Conservation (phyloP, 2,113 vertebrate genomes). For the Solenodon paradoxus region DNA sequence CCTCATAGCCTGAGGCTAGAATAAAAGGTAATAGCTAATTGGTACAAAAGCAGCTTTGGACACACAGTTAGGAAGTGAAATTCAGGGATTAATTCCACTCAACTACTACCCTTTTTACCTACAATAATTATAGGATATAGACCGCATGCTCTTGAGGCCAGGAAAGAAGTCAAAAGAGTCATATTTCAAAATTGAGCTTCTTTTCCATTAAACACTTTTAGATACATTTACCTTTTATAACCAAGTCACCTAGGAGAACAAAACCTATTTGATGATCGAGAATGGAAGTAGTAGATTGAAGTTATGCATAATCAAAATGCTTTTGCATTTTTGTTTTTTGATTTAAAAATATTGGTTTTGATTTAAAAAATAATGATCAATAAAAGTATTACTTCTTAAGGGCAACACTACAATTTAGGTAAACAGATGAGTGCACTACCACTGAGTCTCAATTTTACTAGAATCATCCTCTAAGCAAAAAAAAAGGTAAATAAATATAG, state of each 20-base stretch:
- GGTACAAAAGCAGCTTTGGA: constrained; percentile 60
- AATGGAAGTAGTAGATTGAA: background rate
- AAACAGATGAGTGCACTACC: background rate
- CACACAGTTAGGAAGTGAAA: constrained; percentile 55
- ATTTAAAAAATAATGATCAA: background rate
- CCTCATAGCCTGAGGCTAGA: constrained; percentile 69
- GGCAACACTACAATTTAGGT: background rate
- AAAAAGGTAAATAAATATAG: background rate
- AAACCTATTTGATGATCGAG: constrained; percentile 17
- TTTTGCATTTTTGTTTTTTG: background rate
- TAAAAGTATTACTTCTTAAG: background rate
- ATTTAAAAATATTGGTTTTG: constrained; percentile 8
- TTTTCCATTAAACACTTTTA: background rate
- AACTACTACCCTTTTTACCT: constrained; percentile 57
- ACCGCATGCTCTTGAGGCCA: constrained; percentile 41
- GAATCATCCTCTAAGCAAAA: background rate
- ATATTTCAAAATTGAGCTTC: constrained; percentile 13
- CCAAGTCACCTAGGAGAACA: background rate
- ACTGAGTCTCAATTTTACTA: background rate
- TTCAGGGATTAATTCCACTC: constrained; percentile 61
- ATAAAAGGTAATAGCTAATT: constrained; percentile 81
- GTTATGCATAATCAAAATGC: background rate
- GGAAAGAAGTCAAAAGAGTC: background rate
- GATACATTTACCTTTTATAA: constrained; percentile 36
- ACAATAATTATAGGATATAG: constrained; percentile 27